These are phyloP conservation scores for Tuta absoluta DNA, from an alignment of 2,888 invertebrate genomes.

Conservation along the genomic window DNA sequence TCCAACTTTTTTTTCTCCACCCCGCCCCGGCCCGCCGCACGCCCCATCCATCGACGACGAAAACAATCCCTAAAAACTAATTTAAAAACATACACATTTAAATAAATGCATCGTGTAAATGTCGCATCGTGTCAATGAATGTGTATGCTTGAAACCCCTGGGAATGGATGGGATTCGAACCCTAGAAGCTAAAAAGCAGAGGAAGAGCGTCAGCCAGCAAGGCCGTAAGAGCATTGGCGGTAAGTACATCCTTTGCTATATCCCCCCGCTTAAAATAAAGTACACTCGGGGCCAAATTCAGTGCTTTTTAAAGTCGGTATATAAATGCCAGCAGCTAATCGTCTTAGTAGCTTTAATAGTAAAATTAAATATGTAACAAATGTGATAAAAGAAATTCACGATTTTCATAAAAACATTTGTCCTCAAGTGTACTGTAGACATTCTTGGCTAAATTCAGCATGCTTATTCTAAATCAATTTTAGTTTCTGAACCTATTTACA, in stretches of 20 bases:
- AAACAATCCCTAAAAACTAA: slow-evolving; percentile 52
- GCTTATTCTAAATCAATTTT: not conserved
- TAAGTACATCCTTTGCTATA: slow-evolving; percentile 76
- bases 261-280: slow-evolving; percentile 60
- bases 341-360: not conserved
- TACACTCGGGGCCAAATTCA: slow-evolving; percentile 61
- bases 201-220: slow-evolving; percentile 76
- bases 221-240: slow-evolving; percentile 90
- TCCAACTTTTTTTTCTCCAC: slow-evolving; percentile 75
- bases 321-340: slow-evolving; percentile 28
- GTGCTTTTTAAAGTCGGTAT: not conserved
- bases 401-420: slow-evolving; percentile 43
- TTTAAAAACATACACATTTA: slow-evolving; percentile 68
- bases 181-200: slow-evolving; percentile 97
- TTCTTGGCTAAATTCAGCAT: slow-evolving; percentile 25
- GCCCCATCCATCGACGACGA: slow-evolving; percentile 74
- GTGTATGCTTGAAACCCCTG: slow-evolving; percentile 69
- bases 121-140: slow-evolving; percentile 72
- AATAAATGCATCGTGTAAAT: slow-evolving; percentile 73
- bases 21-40: slow-evolving; percentile 79
- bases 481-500: not conserved
- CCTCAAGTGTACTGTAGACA: slow-evolving; percentile 57
- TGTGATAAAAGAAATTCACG: not conserved
- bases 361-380: not conserved
- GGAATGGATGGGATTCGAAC: slow-evolving; percentile 55